Conservation (phyloP, 2,888 invertebrate species). For the Eupelmus urozonus region DNA sequence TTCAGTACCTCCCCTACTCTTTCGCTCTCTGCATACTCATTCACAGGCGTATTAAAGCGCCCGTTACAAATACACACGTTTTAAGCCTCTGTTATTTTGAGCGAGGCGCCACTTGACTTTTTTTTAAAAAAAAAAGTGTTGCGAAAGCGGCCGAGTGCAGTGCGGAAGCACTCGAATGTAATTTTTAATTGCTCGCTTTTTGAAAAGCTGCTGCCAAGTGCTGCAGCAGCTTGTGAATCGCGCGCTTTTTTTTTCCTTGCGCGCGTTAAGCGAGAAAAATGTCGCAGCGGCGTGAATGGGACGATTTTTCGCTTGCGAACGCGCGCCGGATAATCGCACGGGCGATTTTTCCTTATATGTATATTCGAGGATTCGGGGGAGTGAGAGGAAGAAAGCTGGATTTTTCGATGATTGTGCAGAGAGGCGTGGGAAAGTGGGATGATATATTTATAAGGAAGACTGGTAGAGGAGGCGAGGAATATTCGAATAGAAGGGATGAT, state of each 20-base stretch:
- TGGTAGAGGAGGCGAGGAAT: no score
- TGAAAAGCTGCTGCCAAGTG: slow-evolving; percentile 6
- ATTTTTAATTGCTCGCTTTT: slow-evolving; percentile 42
- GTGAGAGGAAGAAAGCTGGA: no score
- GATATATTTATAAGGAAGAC: not conserved
- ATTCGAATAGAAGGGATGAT: no score
- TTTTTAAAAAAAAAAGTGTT: not conserved
- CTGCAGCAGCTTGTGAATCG: not conserved
- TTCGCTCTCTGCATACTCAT: slow-evolving; percentile 2
- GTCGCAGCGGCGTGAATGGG: not conserved
- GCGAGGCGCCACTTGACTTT: slow-evolving; percentile 9
- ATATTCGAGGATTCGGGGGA: no score
- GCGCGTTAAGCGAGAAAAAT: slow-evolving; percentile 4
- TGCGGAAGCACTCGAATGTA: slow-evolving; percentile 18
- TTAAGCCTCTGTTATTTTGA: not conserved
- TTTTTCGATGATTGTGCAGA: not conserved
- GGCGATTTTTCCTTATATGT: no score
- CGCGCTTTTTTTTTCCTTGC: slow-evolving; percentile 9
- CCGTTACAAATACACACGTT: slow-evolving; percentile 16
- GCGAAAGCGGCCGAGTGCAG: no score
- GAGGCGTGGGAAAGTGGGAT: not conserved
- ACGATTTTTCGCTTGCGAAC: not conserved
- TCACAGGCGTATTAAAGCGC: slow-evolving; percentile 16
- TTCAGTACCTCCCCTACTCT: not conserved
- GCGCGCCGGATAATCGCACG: not conserved